These are phyloP conservation scores for Nebria brevicollis DNA, from an alignment of 2,888 invertebrate genomes.

Conservation along the genomic window DNA sequence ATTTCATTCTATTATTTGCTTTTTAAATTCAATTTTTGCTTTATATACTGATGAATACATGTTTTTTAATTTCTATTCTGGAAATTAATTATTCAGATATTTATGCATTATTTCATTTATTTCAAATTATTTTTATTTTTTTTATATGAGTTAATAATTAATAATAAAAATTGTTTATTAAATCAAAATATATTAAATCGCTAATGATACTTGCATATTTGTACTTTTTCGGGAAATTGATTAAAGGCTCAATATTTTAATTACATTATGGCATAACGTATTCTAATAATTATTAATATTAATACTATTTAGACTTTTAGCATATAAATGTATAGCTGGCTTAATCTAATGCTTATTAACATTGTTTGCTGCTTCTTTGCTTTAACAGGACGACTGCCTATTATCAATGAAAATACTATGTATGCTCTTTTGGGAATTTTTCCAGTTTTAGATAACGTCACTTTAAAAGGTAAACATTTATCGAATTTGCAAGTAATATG, in stretches of 20 bases:
- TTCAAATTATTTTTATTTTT: too few species aligned
- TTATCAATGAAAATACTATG: slow-evolving; percentile 64
- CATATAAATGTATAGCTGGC: slow-evolving; percentile 24
- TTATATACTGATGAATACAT: not conserved
- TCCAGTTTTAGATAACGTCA: slow-evolving; percentile 59
- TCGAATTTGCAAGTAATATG: slow-evolving; percentile 30
- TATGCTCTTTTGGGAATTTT: slow-evolving; percentile 69
- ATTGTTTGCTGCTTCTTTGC: slow-evolving; percentile 11
- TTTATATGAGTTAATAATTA: too few species aligned
- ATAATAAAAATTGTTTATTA: too few species aligned
- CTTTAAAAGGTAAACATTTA: slow-evolving; percentile 26
- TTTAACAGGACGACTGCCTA: slow-evolving; percentile 40
- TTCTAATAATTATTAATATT: not conserved
- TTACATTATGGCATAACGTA: too few species aligned
- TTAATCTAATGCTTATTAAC: not conserved
- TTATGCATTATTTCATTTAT: too few species aligned
- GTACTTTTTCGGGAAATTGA: too few species aligned
- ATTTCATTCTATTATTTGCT: not conserved
- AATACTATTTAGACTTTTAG: slow-evolving; percentile 23
- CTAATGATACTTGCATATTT: too few species aligned
- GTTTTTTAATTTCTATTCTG: too few species aligned
- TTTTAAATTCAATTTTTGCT: not conserved
- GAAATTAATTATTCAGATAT: too few species aligned
- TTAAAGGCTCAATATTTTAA: too few species aligned
- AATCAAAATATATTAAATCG: too few species aligned